Percentiles rank a stretch among this genome's conserved stretches.
Evolutionary conservation across 2,797 vertebrate genomes (phyloP).

Genomic region (Lemur catta): DNA sequence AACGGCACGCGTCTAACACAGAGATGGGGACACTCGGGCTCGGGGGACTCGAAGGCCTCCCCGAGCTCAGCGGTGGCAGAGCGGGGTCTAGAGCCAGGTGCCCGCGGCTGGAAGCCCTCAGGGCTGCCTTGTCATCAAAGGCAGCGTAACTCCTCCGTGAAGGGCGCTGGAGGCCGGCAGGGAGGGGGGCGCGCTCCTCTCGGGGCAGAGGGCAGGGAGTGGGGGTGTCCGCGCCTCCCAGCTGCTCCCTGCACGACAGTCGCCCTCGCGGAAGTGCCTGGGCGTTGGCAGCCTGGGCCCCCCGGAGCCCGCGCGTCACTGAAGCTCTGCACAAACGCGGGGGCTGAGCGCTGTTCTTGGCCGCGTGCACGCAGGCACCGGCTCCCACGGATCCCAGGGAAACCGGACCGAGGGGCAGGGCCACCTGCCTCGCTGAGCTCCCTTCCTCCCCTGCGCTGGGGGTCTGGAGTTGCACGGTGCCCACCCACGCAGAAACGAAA

Average conservation of each 20-base stretch:
- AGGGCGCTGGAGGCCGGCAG: neutral
- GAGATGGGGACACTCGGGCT: neutral
- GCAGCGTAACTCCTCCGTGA: neutral
- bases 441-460: neutral
- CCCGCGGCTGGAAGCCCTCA: neutral
- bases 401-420: neutral
- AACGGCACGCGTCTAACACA: neutral
- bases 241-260: constrained; percentile 13
- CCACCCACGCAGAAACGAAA: neutral
- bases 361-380: neutral
- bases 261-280: neutral
- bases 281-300: neutral
- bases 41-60: neutral
- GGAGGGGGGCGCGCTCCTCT: neutral
- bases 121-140: neutral
- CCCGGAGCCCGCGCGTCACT: neutral
- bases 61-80: neutral
- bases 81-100: neutral
- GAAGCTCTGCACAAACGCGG: neutral
- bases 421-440: neutral
- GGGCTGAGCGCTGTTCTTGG: constrained; percentile 25
- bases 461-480: neutral
- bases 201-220: neutral
- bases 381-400: constrained; percentile 19
- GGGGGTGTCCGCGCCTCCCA: neutral